phyloP scores from a whole-genome alignment of 2,113 vertebrate species.

The Malurus melanocephalus region DNA sequence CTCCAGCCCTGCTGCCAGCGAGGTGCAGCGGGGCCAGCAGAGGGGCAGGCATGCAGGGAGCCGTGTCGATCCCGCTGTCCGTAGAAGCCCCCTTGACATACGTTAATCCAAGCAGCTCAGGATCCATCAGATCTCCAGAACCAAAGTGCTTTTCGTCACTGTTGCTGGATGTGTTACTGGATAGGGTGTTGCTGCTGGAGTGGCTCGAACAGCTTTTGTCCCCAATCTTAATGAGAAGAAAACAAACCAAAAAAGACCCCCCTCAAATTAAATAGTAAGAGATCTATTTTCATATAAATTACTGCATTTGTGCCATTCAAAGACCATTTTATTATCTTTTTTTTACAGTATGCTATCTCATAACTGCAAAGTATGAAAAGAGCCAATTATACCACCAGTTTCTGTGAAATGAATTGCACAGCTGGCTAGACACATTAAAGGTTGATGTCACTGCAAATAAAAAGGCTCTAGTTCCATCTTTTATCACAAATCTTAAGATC shows the following conservation, averaged over 20 bases:
- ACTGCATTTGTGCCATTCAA: slow-evolving; percentile 8
- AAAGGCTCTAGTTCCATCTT: slow-evolving; percentile 4
- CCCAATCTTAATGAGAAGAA: slow-evolving; percentile 73
- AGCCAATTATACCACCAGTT: background rate
- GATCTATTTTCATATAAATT: slow-evolving; percentile 15
- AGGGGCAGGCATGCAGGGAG: slow-evolving; percentile 80
- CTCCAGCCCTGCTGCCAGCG: slow-evolving; percentile 71
- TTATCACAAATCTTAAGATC: background rate
- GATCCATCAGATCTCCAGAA: slow-evolving; percentile 92
- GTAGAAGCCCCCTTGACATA: slow-evolving; percentile 94
- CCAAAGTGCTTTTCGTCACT: slow-evolving; percentile 95
- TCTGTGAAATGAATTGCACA: slow-evolving; percentile 23
- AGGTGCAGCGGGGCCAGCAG: slow-evolving; percentile 70
- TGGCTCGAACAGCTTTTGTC: slow-evolving; percentile 91
- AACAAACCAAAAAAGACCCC: background rate
- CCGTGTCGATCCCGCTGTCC: slow-evolving; percentile 92
- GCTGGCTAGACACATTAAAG: slow-evolving; percentile 16
- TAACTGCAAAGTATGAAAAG: background rate
- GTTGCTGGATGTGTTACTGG: slow-evolving; percentile 91
- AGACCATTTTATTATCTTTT: background rate
- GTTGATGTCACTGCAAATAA: slow-evolving; percentile 11
- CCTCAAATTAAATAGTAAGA: background rate
- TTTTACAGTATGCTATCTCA: background rate
- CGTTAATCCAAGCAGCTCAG: slow-evolving; percentile 87
- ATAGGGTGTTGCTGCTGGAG: slow-evolving; percentile 94